Evolutionary conservation across 2,797 vertebrate genomes (phyloP), one percentile per base, ranked within the genome.

Genomic region (Sardinella longiceps): DNA sequence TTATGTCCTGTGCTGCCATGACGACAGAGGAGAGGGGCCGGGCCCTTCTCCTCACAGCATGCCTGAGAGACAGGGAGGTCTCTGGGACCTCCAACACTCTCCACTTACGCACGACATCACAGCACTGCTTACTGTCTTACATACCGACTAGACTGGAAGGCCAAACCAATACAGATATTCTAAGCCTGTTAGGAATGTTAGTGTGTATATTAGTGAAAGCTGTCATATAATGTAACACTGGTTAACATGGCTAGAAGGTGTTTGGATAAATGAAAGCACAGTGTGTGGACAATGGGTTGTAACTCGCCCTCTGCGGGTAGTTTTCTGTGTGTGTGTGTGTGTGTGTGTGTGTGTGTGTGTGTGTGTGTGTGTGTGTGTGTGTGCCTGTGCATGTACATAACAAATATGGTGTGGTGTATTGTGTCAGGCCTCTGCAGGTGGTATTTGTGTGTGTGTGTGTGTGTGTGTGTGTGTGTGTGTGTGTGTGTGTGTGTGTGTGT

Each of bases 1-100:
- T 86, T 84, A 86, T 86, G 81, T 84, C 84, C 77, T 66, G 82
- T 56, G 80, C 56, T 86, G 82, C 84, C 80, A 84, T 80, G 84
- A 83, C 23, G 70, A 87, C 77, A 74, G 85, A 46, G 83, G 45
- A 87, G 20, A 84, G 30, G 86, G 83, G 45, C 37, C 51, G 70
- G 70, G 82, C 81, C 84, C 84, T 80, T 83, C 83, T 87, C 82
- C 66, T 39, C 33, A 33, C 63, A 74, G 66, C 30, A 74, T 74
- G 66, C 66, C 66, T 18, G 12, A 39, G 66, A 74, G 33, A 4
- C 33, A 39, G 66, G 30, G 66, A 74, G 66, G 66, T 18, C 66
- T 39, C 33, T 74, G 66, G 66, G 15, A 20, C 63, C 33, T 20
- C 18, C 66, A 39, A 6, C 33, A 39, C 66, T 74, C 66, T 74